Conservation (phyloP, 2,888 invertebrate species). For the Suillia variegata region DNA sequence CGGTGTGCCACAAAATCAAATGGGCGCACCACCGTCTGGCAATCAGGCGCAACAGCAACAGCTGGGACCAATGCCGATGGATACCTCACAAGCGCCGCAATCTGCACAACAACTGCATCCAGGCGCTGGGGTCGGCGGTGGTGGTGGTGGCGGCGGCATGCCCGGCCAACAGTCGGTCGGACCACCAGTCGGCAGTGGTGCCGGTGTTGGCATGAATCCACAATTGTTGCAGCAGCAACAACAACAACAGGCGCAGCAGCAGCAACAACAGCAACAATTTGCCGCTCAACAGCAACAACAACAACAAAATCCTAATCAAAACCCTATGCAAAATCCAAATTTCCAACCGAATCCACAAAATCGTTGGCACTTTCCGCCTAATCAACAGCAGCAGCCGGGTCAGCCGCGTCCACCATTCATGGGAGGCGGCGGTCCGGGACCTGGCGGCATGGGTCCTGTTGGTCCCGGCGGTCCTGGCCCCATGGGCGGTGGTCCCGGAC, state of each 20-base stretch:
- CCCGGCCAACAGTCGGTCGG: constrained; percentile 30
- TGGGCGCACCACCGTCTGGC: constrained; percentile 36
- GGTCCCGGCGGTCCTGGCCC: constrained; percentile 27
- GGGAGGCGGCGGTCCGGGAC: constrained; percentile 32
- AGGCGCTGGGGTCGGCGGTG: constrained; percentile 8
- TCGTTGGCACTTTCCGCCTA: constrained; percentile 49
- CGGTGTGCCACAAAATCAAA: constrained; percentile 44
- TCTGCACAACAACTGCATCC: constrained; percentile 27
- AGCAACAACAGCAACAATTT: constrained; percentile 45
- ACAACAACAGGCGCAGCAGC: constrained; percentile 39
- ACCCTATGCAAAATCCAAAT: constrained; percentile 49
- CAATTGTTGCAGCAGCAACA: constrained; percentile 41
- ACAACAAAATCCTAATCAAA: constrained; percentile 39
- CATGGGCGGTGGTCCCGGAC: constrained; percentile 32
- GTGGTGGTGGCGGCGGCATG: constrained; percentile 29
- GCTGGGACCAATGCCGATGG: constrained; percentile 36
- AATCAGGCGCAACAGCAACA: constrained; percentile 33
- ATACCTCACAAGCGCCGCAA: constrained; percentile 34
- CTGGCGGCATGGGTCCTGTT: constrained; percentile 25
- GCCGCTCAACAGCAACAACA: constrained; percentile 40
- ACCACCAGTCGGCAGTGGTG: constrained; percentile 9
- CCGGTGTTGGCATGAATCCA: constrained; percentile 31
- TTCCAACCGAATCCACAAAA: constrained; percentile 50
- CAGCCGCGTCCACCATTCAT: constrained; percentile 41
- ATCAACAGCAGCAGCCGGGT: constrained; percentile 41